Evolutionary conservation across 2,113 vertebrate genomes (phyloP).

Genomic region (Leucoraja erinaceus): DNA sequence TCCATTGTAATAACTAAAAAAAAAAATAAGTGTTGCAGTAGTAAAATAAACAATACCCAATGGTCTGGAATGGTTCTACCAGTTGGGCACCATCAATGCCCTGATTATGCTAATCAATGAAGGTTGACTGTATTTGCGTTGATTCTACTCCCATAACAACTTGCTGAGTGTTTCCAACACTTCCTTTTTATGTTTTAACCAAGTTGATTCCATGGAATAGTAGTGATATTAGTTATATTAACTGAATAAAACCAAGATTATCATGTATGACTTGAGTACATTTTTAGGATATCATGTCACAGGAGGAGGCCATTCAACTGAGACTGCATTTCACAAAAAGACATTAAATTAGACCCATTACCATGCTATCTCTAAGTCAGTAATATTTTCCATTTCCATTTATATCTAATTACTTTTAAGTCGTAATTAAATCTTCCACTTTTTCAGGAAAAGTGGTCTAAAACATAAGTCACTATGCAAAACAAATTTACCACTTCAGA

Average conservation of each 20-base stretch:
- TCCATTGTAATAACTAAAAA: too few relatives aligned
- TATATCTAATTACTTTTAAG: background rate
- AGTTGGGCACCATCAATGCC: too few relatives aligned
- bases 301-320: background rate
- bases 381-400: background rate
- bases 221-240: background rate
- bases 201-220: background rate
- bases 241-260: background rate
- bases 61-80: too few relatives aligned
- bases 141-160: background rate
- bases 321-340: background rate
- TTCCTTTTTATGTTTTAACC: background rate
- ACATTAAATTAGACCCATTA: background rate
- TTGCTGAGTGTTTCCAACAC: too few relatives aligned
- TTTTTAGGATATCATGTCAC: background rate
- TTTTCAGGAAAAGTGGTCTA: background rate
- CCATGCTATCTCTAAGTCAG: too few relatives aligned
- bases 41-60: too few relatives aligned
- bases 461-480: background rate
- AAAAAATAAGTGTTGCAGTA: too few relatives aligned
- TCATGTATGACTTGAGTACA: background rate
- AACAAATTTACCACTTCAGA: background rate
- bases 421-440: background rate
- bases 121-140: background rate
- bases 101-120: too few relatives aligned